phyloP scores from a whole-genome alignment of 2,888 invertebrate genomes.

The Cantharis rufa region DNA sequence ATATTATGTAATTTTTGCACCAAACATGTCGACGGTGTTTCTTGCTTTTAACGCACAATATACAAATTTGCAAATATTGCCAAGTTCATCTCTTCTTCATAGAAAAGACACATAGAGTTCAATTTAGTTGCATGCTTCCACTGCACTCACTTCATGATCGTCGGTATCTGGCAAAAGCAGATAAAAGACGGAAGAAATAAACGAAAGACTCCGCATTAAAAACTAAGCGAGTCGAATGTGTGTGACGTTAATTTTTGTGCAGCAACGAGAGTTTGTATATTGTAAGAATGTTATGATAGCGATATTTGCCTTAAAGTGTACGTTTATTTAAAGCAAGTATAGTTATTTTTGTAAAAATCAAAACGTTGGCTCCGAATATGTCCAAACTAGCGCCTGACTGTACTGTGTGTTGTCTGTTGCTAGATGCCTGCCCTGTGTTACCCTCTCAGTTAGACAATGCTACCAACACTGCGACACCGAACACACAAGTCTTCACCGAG shows the following conservation, averaged over 20 bases:
- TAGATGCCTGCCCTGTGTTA: slow-evolving; percentile 91
- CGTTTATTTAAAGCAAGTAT: neutral
- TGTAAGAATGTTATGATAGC: neutral
- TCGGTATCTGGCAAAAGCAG: too few relatives aligned
- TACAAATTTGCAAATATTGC: neutral
- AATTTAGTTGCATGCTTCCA: neutral
- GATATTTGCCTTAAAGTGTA: neutral
- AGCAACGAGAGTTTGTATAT: neutral
- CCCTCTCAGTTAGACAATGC: slow-evolving; percentile 86
- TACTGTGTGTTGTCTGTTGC: slow-evolving; percentile 89
- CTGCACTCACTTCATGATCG: neutral
- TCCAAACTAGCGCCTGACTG: slow-evolving; percentile 57
- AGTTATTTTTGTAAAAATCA: slow-evolving; percentile 3
- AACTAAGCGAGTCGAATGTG: neutral
- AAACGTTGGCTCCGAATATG: slow-evolving; percentile 36
- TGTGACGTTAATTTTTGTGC: neutral
- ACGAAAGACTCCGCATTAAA: too few relatives aligned
- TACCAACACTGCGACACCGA: slow-evolving; percentile 69
- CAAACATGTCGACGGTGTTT: neutral
- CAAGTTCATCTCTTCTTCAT: neutral
- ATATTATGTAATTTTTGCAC: too few relatives aligned
- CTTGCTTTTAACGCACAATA: neutral
- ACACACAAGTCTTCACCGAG: slow-evolving; percentile 56
- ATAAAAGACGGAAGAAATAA: too few relatives aligned
- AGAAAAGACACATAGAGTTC: neutral